Conservation (phyloP, 2,113 vertebrate genomes). For the Laticauda colubrina region DNA sequence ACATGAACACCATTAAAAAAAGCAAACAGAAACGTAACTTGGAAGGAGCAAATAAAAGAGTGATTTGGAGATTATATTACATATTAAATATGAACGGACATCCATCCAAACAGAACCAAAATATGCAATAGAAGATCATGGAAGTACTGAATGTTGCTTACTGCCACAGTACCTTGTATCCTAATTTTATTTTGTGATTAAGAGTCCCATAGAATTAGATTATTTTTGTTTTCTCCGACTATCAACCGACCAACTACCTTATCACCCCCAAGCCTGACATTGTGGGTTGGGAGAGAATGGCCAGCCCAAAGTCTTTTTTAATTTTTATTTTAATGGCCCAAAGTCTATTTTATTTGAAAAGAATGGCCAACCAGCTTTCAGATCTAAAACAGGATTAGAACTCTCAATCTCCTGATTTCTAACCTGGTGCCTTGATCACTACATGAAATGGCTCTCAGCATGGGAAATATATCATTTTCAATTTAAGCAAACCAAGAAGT, state of each 20-base stretch:
- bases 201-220: not conserved
- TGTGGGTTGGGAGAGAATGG: not conserved
- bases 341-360: too few relatives aligned
- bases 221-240: not conserved
- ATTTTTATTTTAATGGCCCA: too few relatives aligned
- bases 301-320: not conserved
- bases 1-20: conserved; percentile 17
- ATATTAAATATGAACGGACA: conserved; percentile 37
- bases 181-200: conserved; percentile 38
- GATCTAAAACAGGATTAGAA: not conserved
- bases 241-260: not conserved
- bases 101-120: conserved; percentile 50
- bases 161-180: conserved; percentile 42
- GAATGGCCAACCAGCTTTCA: not conserved
- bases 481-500: conserved; percentile 40
- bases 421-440: not conserved
- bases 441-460: not conserved
- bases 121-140: conserved; percentile 40
- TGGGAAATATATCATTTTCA: conserved; percentile 12
- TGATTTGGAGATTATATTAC: conserved; percentile 32
- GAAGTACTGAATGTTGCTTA: conserved; percentile 42
- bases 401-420: not conserved
- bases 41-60: conserved; percentile 34
- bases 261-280: not conserved
- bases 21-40: conserved; percentile 30